A percentile compares a stretch with the other conserved stretches of the same genome.
Conservation (phyloP, 2,888 invertebrate genomes). For the Hemaris fuciformis region DNA sequence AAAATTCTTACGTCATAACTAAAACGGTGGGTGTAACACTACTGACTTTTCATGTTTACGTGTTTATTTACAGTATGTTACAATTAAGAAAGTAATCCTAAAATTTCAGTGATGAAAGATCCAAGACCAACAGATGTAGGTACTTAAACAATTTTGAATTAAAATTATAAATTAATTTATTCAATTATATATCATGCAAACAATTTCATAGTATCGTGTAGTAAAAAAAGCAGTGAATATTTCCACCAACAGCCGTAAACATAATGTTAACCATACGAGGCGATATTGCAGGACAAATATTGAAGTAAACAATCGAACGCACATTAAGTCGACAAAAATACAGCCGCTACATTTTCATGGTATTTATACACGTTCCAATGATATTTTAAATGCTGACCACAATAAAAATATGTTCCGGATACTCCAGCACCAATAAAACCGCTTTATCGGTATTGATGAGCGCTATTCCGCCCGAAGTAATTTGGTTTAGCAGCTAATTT, state of each 20-base stretch:
- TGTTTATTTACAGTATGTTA: too few relatives aligned
- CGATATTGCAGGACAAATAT: background rate
- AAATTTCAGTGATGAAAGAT: too few relatives aligned
- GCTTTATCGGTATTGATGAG: constrained; percentile 41
- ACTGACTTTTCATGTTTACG: too few relatives aligned
- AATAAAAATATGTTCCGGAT: constrained; percentile 45
- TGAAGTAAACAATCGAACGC: background rate
- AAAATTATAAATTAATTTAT: too few relatives aligned
- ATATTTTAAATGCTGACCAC: constrained; percentile 49
- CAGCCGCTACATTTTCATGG: constrained; percentile 20
- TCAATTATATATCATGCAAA: too few relatives aligned
- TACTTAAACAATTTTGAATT: too few relatives aligned
- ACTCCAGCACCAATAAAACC: constrained; percentile 42
- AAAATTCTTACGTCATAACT: background rate
- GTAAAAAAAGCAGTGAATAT: too few relatives aligned
- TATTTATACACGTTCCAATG: constrained; percentile 7
- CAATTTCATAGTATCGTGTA: too few relatives aligned
- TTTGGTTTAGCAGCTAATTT: constrained; percentile 38
- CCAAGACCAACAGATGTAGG: too few relatives aligned
- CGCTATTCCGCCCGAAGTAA: constrained; percentile 28
- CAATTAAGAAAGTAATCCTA: too few relatives aligned
- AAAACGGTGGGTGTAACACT: too few relatives aligned
- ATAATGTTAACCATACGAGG: background rate
- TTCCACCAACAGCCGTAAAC: too few relatives aligned
- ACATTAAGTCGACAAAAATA: constrained; percentile 27